phyloP scores from a whole-genome alignment of 2,797 vertebrate species.

The Todus mexicanus region DNA sequence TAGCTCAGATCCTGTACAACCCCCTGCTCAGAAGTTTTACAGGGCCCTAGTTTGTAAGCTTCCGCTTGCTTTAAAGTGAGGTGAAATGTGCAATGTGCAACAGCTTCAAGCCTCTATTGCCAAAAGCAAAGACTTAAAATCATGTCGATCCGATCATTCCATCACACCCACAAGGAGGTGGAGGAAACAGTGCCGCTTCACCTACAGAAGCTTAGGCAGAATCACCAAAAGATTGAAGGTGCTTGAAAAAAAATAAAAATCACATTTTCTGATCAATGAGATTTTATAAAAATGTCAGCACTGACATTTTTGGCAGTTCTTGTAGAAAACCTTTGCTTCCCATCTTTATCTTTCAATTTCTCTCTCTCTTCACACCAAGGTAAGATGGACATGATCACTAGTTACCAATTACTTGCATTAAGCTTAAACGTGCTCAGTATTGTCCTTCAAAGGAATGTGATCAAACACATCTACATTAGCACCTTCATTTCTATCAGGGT shows the following conservation, averaged over 20 bases:
- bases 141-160: fast-evolving
- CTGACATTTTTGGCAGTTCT: not conserved
- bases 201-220: not conserved
- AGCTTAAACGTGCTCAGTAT: fast-evolving
- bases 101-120: not conserved
- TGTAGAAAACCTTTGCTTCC: not conserved
- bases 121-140: not conserved
- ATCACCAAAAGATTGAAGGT: not conserved
- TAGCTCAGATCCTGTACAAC: not conserved
- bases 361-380: not conserved
- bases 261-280: not conserved
- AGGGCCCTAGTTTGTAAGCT: not conserved
- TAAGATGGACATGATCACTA: not conserved
- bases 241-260: not conserved
- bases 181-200: not conserved
- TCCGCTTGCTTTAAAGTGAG: not conserved
- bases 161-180: not conserved
- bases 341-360: not conserved
- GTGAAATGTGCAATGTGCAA: not conserved
- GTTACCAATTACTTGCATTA: no score
- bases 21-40: not conserved
- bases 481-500: not conserved
- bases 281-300: not conserved
- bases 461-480: not conserved
- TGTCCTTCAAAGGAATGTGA: not conserved